Evolutionary conservation across 64 coral and sea anemone species (phyloP), one percentile per base, ranked within the genome.

Genomic region (Pachyseris speciosa): DNA sequence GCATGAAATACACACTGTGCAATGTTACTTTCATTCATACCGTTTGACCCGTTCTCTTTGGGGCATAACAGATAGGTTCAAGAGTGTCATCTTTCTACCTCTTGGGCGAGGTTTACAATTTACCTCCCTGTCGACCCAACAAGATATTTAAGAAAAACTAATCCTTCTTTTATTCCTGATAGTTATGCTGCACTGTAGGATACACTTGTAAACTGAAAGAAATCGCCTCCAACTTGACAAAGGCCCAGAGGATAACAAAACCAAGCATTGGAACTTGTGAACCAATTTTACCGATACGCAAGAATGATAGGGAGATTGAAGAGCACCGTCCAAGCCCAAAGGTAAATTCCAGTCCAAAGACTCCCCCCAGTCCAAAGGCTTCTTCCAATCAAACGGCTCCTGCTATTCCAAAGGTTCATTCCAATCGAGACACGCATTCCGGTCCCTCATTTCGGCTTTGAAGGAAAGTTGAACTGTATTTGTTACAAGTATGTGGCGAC

Each of bases 121-220:
- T 16, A 19, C 43, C 11, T 4, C 43, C 43, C 43, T 45, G 43
- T 4, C 43, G 4, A 45, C 43, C 11, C n/a, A 11, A 4, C 11
- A 6, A 11, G 43, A 6, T 45, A 45, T 12, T 12, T 55, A 17
- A 12, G 4, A 17, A 31, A 9, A 1, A 11, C 6, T 53, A 0
- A 33, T 3, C 8, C 20, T 37, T n/a, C 37, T 80, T 3, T 12
- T 30, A 3, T 27, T 81, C 10, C 1, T 40, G 5, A 80, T 25
- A 81, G 77, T 33, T 81, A 39, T 81, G 77, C 77, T 81, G 77
- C 17, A 10, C 34, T n/a, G 31, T 20, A 40, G 77, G 77, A 25
- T 81, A 61, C 32, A 81, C 77, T 0, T 81, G 77, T 57, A 57
- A 30, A 53, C 8, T 34, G 36, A 20, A 11, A 36, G 19, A 40